Percentiles rank a stretch among this genome's conserved stretches.
These are phyloP conservation scores for Hemichromis elongatus DNA, from an alignment of 2,113 vertebrate species.

Conservation along the genomic window DNA sequence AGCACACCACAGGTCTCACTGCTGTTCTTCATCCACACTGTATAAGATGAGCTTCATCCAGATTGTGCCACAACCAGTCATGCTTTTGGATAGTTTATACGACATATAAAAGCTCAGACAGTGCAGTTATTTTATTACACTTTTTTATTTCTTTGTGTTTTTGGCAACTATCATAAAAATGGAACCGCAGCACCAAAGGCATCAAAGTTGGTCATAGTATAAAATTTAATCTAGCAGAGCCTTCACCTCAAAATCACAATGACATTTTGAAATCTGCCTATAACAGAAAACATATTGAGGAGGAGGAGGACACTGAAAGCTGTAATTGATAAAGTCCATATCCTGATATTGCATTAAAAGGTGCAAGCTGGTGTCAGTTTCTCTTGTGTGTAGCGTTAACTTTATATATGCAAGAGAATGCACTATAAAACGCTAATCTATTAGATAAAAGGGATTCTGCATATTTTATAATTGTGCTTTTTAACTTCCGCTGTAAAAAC, in stretches of 20 bases:
- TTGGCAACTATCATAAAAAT: not conserved
- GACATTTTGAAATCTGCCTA: not conserved
- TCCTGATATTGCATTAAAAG: too few relatives aligned
- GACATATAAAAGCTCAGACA: not conserved
- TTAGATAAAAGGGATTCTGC: not conserved
- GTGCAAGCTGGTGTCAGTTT: too few relatives aligned
- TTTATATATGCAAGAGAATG: accelerated
- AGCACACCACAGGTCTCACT: not conserved
- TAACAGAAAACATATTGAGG: not conserved
- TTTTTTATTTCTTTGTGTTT: not conserved
- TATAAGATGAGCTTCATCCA: not conserved
- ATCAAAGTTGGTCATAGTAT: not conserved
- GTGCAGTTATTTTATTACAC: not conserved
- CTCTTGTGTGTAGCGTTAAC: too few relatives aligned
- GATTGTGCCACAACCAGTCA: not conserved
- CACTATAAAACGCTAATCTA: not conserved
- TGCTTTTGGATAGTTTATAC: not conserved
- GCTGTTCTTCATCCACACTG: not conserved
- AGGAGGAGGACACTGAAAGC: not conserved
- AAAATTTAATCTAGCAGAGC: not conserved
- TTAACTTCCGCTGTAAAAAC: not conserved
- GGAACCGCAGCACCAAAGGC: not conserved
- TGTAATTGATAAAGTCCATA: not conserved
- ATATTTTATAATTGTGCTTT: not conserved
- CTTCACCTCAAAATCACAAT: not conserved